phyloP scores from a whole-genome alignment of 2,888 invertebrate species.

The Nezara viridula region DNA sequence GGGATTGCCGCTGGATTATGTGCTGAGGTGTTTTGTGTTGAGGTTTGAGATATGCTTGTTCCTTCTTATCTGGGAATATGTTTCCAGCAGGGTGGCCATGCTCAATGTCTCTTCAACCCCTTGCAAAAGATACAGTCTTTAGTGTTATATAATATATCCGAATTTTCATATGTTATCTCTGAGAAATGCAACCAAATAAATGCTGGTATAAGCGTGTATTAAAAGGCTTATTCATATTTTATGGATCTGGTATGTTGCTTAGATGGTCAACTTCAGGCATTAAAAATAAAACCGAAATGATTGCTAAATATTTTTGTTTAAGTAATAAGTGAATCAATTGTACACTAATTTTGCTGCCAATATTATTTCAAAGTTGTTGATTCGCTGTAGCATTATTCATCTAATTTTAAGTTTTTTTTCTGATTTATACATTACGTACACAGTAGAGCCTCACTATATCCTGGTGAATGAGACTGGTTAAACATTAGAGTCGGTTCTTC shows the following conservation, averaged over 20 bases:
- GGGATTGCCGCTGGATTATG: neutral
- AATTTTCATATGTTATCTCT: neutral
- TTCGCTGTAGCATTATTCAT: too few relatives aligned
- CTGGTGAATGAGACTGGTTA: too few relatives aligned
- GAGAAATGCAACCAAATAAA: neutral
- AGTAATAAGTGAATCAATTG: too few relatives aligned
- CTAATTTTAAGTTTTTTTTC: too few relatives aligned
- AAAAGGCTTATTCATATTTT: neutral
- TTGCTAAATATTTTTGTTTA: too few relatives aligned
- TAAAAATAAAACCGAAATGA: too few relatives aligned
- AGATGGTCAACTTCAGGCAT: neutral
- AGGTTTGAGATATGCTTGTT: neutral
- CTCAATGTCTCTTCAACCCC: neutral
- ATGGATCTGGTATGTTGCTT: neutral
- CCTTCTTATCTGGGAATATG: conserved; percentile 17
- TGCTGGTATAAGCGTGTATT: neutral
- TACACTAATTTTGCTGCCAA: too few relatives aligned
- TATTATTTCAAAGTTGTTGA: too few relatives aligned
- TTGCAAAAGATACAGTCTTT: conserved; percentile 28
- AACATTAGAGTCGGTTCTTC: too few relatives aligned
- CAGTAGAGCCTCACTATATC: too few relatives aligned
- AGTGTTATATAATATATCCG: neutral
- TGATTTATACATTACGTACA: too few relatives aligned
- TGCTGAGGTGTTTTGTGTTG: neutral
- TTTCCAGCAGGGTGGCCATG: conserved; percentile 10